A percentile compares a stretch with the other conserved stretches of the same genome.
Conservation (phyloP, 2,113 vertebrate species). For the Terrapene triunguis region DNA sequence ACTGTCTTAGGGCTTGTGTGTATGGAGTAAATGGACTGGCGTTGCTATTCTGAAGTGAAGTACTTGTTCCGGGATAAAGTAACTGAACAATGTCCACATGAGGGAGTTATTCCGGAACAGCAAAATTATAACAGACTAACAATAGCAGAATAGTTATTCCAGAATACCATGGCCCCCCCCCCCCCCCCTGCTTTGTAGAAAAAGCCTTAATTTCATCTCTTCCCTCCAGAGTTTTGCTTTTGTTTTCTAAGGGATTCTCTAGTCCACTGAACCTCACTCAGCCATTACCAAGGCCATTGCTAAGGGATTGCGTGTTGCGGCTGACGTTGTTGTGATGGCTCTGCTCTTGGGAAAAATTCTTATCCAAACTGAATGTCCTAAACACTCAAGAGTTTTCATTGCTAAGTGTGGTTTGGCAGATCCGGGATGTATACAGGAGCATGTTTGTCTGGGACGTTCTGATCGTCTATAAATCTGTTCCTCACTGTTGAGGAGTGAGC, state of each 20-base stretch:
- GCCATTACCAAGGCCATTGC: not conserved
- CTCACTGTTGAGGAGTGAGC: not conserved
- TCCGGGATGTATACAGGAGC: not conserved
- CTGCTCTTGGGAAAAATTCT: not conserved
- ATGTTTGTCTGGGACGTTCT: not conserved
- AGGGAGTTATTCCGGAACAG: not conserved
- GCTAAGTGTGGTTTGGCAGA: not conserved
- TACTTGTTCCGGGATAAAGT: not conserved
- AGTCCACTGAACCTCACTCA: not conserved
- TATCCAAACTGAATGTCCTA: not conserved
- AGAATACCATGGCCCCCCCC: too few species aligned
- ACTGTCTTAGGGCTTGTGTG: not conserved
- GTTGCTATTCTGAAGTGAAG: not conserved
- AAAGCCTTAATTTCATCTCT: not conserved
- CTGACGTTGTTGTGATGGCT: not conserved
- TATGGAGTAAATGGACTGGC: too few species aligned
- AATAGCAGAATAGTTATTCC: too few species aligned
- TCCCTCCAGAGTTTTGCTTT: not conserved
- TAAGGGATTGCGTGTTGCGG: not conserved
- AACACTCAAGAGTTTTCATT: not conserved
- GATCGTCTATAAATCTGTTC: not conserved
- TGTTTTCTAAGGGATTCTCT: not conserved
- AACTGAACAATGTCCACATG: not conserved
- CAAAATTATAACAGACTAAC: not conserved
- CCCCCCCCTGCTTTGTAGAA: not conserved